Evolutionary conservation across 2,113 vertebrate species (phyloP).

Genomic region (Typhlomys cinereus): DNA sequence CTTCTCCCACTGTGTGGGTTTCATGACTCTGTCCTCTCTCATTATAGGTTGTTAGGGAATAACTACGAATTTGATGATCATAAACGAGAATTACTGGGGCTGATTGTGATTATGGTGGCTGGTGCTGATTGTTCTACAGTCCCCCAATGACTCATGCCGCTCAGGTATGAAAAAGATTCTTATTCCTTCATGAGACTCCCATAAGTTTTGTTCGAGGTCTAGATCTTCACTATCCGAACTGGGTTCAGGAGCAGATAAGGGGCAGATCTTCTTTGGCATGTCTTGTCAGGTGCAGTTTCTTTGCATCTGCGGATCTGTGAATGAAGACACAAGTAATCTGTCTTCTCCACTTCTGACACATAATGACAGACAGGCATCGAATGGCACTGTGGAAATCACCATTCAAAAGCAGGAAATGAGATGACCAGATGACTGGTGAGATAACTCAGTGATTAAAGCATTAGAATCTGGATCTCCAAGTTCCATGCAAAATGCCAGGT

Average conservation of each 20-base stretch:
- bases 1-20: neutral
- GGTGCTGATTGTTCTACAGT: neutral
- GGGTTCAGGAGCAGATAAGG: neutral
- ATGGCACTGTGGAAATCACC: no score
- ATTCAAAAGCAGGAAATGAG: no score
- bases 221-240: neutral
- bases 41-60: neutral
- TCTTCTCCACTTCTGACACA: neutral
- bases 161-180: neutral
- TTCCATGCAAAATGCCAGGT: no score
- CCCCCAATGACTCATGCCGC: neutral
- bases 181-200: neutral
- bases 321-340: neutral
- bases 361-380: neutral
- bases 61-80: neutral
- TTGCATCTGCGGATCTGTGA: neutral
- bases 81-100: neutral
- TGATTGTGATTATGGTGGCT: neutral
- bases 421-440: no score
- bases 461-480: no score
- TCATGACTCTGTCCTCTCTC: neutral
- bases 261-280: neutral
- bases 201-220: neutral
- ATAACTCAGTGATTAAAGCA: no score
- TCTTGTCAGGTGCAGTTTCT: neutral